A percentile compares a stretch with the other conserved stretches of the same genome.
These are phyloP conservation scores for Rhinichthys klamathensis DNA, from an alignment of 2,113 vertebrate genomes.

Conservation along the genomic window DNA sequence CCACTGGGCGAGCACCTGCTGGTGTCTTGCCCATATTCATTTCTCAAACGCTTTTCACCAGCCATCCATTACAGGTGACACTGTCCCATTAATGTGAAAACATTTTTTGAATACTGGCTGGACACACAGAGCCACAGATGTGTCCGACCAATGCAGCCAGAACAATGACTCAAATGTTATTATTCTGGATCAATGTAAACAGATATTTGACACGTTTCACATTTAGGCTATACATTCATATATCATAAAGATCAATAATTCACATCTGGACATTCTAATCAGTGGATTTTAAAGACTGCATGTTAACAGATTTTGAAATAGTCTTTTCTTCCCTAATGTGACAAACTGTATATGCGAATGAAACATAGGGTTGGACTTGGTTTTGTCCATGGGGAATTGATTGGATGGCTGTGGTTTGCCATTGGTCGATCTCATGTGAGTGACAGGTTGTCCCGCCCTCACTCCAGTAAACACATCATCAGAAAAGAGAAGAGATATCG, in stretches of 20 bases:
- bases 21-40: not conserved
- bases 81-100: conserved; percentile 37
- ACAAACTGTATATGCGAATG: no score
- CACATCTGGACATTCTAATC: not conserved
- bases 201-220: not conserved
- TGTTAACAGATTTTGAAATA: no score
- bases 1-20: not conserved
- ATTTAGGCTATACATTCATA: not conserved
- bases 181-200: not conserved
- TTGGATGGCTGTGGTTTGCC: no score
- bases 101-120: not conserved
- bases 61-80: not conserved
- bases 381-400: no score
- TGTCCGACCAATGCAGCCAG: not conserved
- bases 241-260: not conserved
- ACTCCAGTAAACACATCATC: no score
- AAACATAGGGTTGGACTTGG: no score
- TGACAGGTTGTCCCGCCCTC: no score
- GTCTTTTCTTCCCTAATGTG: no score
- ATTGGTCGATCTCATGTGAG: no score
- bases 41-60: not conserved
- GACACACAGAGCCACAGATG: conserved; percentile 8
- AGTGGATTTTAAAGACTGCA: no score
- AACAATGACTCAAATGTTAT: not conserved
- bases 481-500: no score